Base-by-base conservation (phyloP, 2,888 invertebrate genomes). In the Hirtodrosophila alboralis region DNA sequence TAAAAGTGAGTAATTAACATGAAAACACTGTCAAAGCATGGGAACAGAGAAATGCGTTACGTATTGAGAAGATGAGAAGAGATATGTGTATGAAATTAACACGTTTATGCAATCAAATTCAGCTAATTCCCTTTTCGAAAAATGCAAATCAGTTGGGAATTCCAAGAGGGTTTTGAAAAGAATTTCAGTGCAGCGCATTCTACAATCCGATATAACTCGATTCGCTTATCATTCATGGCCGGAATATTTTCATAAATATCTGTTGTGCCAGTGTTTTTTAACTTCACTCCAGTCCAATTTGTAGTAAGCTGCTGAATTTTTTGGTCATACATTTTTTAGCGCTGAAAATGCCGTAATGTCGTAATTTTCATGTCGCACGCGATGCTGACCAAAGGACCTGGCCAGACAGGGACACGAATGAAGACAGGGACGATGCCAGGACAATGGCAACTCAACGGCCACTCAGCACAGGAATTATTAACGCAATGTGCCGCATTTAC, bases 401-500 rank as follows among this genome's bases (percentile, higher is more conserved):
- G 1, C 33, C 23, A 23, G 30, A 28, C 23, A 23, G 27, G 18
- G 16, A 41, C 21, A 26, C 3, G 31, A 14, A 21, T 8, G 28
- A 12, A 27, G 10, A 36, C 7, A 0, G 4, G 23, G 44, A 16
- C 13, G 10, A 31, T 18, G 23, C 14, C 30, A 13, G 8, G 5
- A 28, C 47, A 31, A 40, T 67, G 61, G 28, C 70, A 47, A 68
- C 75, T 85, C 79, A 83, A 60, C 79, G 79, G 65, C 83, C 66
- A 60, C 66, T 77, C 77, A 74, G 57, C 52, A 36, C 41, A 37
- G 75, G 83, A 85, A 77, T 78, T 85, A 77, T 79, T 75, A 58
- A 83, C 59, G 62, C 84, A 62, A 60, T 78, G 70, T 70, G 45
- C 59, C 53, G 65, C 70, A 77, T 69, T 78, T 83, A 36, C 83